Evolutionary conservation across 1,140 invertebrate species (phyloP).

Genomic region (Conopomorpha cramerella): DNA sequence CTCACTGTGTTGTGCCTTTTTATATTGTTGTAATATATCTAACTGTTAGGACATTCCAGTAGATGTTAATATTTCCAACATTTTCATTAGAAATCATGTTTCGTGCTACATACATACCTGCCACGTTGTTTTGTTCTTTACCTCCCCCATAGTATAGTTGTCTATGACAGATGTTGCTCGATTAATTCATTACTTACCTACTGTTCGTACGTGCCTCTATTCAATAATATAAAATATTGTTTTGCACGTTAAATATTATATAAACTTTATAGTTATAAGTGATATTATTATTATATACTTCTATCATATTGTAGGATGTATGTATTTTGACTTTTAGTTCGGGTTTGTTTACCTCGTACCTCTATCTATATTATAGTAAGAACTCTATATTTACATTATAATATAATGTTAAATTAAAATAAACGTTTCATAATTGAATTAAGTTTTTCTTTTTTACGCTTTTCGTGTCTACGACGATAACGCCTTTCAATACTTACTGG

Average conservation of each 20-base stretch:
- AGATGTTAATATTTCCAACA: too few species aligned
- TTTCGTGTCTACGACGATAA: conserved; percentile 4
- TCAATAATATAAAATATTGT: conserved; percentile 8
- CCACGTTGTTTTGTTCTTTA: neutral
- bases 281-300: conserved; percentile 29
- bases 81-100: too few species aligned
- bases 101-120: neutral
- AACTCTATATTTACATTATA: conserved; percentile 60
- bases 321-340: conserved; percentile 36
- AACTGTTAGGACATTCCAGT: conserved; percentile 49
- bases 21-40: conserved; percentile 31
- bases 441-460: conserved; percentile 6
- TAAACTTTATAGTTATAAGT: conserved; percentile 33
- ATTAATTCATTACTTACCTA: conserved; percentile 25
- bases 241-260: neutral
- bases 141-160: too few species aligned
- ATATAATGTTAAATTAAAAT: conserved; percentile 60
- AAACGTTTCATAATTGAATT: conserved; percentile 45
- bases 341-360: conserved; percentile 47
- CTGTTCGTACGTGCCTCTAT: conserved; percentile 53
- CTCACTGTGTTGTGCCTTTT: conserved; percentile 51
- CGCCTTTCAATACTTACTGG: too few species aligned
- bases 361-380: conserved; percentile 50
- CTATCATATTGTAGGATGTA: conserved; percentile 32
- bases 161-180: too few species aligned